phyloP scores from a whole-genome alignment of 2,113 vertebrate species.

The Boleophthalmus pectinirostris region DNA sequence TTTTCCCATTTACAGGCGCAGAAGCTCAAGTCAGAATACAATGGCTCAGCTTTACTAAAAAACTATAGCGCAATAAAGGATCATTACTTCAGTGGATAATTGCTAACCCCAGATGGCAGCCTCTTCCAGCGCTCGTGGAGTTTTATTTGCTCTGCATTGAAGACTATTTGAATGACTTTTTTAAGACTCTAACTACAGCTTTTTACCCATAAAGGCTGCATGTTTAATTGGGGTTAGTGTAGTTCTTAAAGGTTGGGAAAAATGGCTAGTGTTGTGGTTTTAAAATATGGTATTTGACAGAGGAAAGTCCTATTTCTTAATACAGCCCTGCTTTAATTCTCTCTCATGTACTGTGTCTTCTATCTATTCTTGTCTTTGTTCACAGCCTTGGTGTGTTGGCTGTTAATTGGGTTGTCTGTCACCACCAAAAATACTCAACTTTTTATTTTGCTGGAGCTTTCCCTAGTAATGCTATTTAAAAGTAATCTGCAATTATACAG shows the following conservation, averaged over 20 bases:
- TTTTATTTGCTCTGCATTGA: constrained; percentile 35
- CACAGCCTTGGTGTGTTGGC: constrained; percentile 13
- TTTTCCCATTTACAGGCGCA: constrained; percentile 16
- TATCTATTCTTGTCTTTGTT: neutral
- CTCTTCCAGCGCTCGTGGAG: constrained; percentile 6
- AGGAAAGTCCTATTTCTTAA: constrained; percentile 10
- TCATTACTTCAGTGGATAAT: constrained; percentile 40
- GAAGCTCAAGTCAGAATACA: constrained; percentile 20
- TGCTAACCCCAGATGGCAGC: constrained; percentile 32
- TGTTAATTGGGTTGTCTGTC: constrained; percentile 60
- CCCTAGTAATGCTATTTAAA: neutral
- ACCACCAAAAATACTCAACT: constrained; percentile 32
- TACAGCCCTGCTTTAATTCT: constrained; percentile 32
- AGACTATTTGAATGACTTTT: constrained; percentile 12
- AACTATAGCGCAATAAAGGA: constrained; percentile 7
- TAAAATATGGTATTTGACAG: constrained; percentile 14
- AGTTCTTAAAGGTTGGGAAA: constrained; percentile 12
- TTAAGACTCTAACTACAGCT: neutral
- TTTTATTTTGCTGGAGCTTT: neutral
- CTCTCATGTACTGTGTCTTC: constrained; percentile 11
- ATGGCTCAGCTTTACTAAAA: constrained; percentile 30
- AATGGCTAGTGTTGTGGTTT: constrained; percentile 8
- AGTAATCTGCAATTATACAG: neutral
- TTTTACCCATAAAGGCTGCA: neutral
- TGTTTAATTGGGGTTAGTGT: constrained; percentile 27